Base-by-base conservation (phyloP, 1,140 invertebrate species). In the Mya arenaria region DNA sequence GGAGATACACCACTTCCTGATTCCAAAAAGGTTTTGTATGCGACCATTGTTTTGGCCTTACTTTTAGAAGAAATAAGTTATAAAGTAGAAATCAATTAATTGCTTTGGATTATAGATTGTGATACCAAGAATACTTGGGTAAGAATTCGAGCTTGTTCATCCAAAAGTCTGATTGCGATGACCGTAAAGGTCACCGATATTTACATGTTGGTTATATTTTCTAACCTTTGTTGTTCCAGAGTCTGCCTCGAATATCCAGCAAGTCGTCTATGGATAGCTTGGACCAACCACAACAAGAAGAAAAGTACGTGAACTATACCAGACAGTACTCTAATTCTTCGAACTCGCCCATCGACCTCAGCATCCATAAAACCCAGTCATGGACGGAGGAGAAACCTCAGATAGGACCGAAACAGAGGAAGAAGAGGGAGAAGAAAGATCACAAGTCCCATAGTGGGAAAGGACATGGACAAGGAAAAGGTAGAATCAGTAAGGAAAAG, bases 401-500 rank as follows among this genome's bases (percentile, higher is more conserved):
- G 8, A 52, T n/a, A 23, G 48, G 48, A 52, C 48, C 19, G 19
- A 52, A 52, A 8, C 48, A 52, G 2, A 52, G 25, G 25, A 60
- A 58, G 36, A 75, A 58, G 44, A 75, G 52, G 41, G 44, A n/a
- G n/a, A 75, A 63, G 58, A 75, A 75, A 41, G 73, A 75, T 23
- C 19, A 25, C 15, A 75, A 65, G n/a, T 32, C n/a, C 37, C 56
- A 75, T 58, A 48, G 48, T 30, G 73, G 48, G 25, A 63, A 63
- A 65, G 55, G 25, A 52, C 25, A 23, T 52, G 10, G 25, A 52
- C 25, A 63, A 19, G 25, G 34, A 17, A 32, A 62, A n/a, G 62
- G 63, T 44, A 69, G 77, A 17, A 60, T 39, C 52, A 10, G 62
- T 23, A 69, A 69, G 44, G 65, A 69, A 68, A 80, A 69, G n/a